Evolutionary conservation across 1,140 invertebrate genomes (phyloP).

Genomic region (Pissodes strobi): DNA sequence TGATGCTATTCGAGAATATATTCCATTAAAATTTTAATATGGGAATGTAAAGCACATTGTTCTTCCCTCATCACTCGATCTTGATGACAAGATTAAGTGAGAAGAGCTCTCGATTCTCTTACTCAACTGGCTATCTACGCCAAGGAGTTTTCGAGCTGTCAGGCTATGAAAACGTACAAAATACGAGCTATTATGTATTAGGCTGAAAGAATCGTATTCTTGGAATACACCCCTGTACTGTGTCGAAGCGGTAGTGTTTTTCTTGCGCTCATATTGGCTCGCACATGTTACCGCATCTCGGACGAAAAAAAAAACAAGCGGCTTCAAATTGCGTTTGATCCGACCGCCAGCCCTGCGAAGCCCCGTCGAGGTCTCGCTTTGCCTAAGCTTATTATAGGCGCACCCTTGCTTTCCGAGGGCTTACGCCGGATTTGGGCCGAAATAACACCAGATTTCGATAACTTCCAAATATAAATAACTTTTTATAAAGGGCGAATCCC

Average conservation of each 20-base stretch:
- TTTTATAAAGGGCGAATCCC: no score
- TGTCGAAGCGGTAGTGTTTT: neutral
- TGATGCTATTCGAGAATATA: no score
- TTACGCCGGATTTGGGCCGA: constrained; percentile 4
- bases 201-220: neutral
- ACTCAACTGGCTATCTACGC: no score
- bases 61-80: no score
- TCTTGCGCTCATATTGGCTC: constrained; percentile 8
- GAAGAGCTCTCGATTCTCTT: no score
- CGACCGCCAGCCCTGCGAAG: neutral
- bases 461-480: no score
- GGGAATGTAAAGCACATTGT: no score
- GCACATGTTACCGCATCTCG: constrained; percentile 7
- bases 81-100: no score
- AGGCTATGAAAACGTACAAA: no score
- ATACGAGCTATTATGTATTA: no score
- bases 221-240: neutral
- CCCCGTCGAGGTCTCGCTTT: neutral
- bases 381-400: constrained; percentile 18
- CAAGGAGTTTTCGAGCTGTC: no score
- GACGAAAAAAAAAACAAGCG: constrained; percentile 13
- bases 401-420: constrained; percentile 3
- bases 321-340: constrained; percentile 23
- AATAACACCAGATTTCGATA: constrained; percentile 8
- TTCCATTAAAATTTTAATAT: no score